Conservation (phyloP, 1,140 invertebrate genomes). For the Drosophila burlai region DNA sequence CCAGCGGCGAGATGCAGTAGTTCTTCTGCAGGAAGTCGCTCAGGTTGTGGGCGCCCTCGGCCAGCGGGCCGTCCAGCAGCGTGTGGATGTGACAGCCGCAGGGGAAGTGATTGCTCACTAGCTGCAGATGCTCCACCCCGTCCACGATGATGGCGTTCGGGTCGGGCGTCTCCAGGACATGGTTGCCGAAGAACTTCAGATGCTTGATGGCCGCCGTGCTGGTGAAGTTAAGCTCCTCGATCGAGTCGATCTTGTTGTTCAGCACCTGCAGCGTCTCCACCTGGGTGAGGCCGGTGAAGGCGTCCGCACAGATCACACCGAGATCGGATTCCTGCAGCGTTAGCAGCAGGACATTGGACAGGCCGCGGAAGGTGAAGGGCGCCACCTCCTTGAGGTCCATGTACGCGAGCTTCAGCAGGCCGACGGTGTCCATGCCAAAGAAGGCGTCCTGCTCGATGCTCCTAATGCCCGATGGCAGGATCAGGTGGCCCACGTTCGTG, state of each 20-base stretch:
- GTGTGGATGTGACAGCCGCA: slow-evolving; percentile 93
- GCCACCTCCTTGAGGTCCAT: slow-evolving; percentile 91
- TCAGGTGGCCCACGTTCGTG: slow-evolving; percentile 91
- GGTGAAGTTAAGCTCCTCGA: slow-evolving; percentile 90
- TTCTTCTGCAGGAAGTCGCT: slow-evolving; percentile 91
- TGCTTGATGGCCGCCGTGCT: slow-evolving; percentile 89
- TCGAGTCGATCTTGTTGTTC: slow-evolving; percentile 93
- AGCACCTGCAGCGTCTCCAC: slow-evolving; percentile 90
- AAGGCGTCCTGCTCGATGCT: slow-evolving; percentile 92
- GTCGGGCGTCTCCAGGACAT: slow-evolving; percentile 90
- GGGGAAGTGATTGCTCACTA: slow-evolving; percentile 92
- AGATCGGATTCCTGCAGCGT: slow-evolving; percentile 93
- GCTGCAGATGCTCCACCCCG: slow-evolving; percentile 89
- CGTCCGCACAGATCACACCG: slow-evolving; percentile 89
- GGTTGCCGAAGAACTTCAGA: slow-evolving; percentile 91
- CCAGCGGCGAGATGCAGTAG: slow-evolving; percentile 93
- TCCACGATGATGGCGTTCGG: slow-evolving; percentile 89
- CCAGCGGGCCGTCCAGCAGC: slow-evolving; percentile 90
- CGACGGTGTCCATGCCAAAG: slow-evolving; percentile 91
- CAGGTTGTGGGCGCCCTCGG: slow-evolving; percentile 87
- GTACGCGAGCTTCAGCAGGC: slow-evolving; percentile 91
- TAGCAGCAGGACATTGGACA: slow-evolving; percentile 90
- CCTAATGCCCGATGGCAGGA: slow-evolving; percentile 91
- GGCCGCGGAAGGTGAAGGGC: slow-evolving; percentile 90
- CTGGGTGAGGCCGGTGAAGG: slow-evolving; percentile 89